Evolutionary conservation across 2,797 vertebrate species (phyloP), one percentile per base, ranked within the genome.

Genomic region (Remorina albescens): DNA sequence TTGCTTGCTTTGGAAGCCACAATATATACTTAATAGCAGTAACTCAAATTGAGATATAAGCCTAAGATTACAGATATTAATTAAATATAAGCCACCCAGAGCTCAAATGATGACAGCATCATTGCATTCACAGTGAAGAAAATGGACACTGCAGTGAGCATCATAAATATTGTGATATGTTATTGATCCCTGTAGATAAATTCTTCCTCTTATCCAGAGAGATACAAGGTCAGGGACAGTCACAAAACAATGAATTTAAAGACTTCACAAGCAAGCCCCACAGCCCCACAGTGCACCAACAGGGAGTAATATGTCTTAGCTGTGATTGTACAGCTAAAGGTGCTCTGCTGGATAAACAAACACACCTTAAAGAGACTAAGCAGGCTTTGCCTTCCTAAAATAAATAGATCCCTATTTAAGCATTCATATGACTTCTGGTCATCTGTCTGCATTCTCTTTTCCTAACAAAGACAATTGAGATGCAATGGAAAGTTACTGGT

Each of bases 401-500:
- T 39, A 68, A 82, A 86, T 39, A 82, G 8, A 53, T 63, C 9
- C 12, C 49, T 32, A 41, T 36, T 32, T 34, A 5, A 55, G 63
- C 25, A 66, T 67, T 67, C 26, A 68, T 15, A 81, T 77, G 32
- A 77, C 41, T 61, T 50, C 15, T 58, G 18, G n/a, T n/a, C 34
- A 18, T 50, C 36, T 34, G 32, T 76, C 72, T 6, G 36, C 61
- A 78, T 71, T 62, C 25, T n/a, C 28, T 41, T 65, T 80, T 63
- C 8, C 47, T 56, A 56, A 32, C 55, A 72, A 71, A 71, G 55
- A 59, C 68, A 67, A 39, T 10, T 8, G 59, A 72, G 75, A 62
- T 70, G 75, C 83, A 86, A 75, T 83, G 81, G 80, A 86, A 90
- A 87, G 90, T 86, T 82, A 79, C 89, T 87, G 80, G 79, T 85